Evolutionary conservation across 1,140 invertebrate species (phyloP).

Genomic region (Caenorhabditis tropicalis): DNA sequence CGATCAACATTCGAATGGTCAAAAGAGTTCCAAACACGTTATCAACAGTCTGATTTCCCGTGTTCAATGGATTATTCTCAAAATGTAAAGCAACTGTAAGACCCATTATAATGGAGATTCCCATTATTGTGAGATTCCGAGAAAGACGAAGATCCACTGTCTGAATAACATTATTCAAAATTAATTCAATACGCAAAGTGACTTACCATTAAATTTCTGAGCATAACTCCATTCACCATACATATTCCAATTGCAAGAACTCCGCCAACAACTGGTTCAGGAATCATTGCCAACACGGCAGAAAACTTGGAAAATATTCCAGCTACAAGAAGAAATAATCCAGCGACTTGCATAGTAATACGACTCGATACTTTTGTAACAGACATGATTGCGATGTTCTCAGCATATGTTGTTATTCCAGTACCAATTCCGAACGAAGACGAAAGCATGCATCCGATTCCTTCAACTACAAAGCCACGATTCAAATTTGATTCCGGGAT

Average conservation of each 20-base stretch:
- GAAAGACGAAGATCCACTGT: conserved; percentile 48
- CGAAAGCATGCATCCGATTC: conserved; percentile 25
- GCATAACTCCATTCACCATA: conserved; percentile 45
- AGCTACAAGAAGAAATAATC: neutral
- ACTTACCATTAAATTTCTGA: conserved; percentile 46
- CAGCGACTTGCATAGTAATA: conserved; percentile 21
- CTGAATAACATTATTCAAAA: too few relatives aligned
- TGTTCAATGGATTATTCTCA: conserved; percentile 28
- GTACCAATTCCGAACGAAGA: conserved; percentile 13
- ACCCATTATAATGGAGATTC: conserved; percentile 36
- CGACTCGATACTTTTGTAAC: conserved; percentile 15
- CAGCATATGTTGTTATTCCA: conserved; percentile 22
- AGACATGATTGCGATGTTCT: neutral
- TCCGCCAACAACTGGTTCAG: conserved; percentile 7
- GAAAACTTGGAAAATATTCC: conserved; percentile 9
- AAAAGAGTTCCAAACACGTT: conserved; percentile 44
- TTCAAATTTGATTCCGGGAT: neutral
- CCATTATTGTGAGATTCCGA: conserved; percentile 47
- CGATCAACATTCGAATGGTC: conserved; percentile 43
- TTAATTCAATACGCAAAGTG: too few relatives aligned
- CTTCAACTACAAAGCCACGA: conserved; percentile 51
- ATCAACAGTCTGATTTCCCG: conserved; percentile 39
- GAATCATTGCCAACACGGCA: neutral
- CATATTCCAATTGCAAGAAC: conserved; percentile 47
- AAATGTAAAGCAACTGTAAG: conserved; percentile 39